phyloP scores from a whole-genome alignment of 2,797 vertebrate genomes.

The Eutrigla gurnardus region DNA sequence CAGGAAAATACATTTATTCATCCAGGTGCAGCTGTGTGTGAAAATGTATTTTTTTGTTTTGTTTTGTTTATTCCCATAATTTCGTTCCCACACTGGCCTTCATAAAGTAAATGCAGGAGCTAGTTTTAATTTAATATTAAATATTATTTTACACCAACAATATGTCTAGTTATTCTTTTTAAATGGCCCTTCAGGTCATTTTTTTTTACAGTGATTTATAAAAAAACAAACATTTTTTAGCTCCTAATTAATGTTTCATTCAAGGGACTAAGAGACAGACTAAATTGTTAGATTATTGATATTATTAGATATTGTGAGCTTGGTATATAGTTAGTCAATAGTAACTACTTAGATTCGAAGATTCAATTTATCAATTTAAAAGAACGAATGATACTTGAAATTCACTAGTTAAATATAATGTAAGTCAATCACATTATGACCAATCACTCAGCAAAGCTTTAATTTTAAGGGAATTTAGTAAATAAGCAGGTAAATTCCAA shows the following conservation, averaged over 20 bases:
- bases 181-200: not conserved
- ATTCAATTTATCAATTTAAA: not conserved
- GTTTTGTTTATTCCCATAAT: not conserved
- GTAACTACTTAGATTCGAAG: not conserved
- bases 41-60: not conserved
- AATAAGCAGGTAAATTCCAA: conserved; percentile 4
- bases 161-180: not conserved
- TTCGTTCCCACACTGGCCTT: not conserved
- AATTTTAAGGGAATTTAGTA: not conserved
- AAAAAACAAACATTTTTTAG: not conserved
- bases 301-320: not conserved
- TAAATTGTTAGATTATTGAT: not conserved
- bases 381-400: not conserved
- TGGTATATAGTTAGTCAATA: not conserved
- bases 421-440: no score
- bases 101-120: not conserved
- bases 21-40: not conserved
- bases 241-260: not conserved
- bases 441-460: no score
- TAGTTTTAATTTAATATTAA: not conserved
- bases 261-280: not conserved
- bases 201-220: not conserved
- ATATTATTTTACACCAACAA: not conserved
- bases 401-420: not conserved
- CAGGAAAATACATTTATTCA: not conserved